Conservation (phyloP, 2,113 vertebrate species). For the Sigmodon hispidus region DNA sequence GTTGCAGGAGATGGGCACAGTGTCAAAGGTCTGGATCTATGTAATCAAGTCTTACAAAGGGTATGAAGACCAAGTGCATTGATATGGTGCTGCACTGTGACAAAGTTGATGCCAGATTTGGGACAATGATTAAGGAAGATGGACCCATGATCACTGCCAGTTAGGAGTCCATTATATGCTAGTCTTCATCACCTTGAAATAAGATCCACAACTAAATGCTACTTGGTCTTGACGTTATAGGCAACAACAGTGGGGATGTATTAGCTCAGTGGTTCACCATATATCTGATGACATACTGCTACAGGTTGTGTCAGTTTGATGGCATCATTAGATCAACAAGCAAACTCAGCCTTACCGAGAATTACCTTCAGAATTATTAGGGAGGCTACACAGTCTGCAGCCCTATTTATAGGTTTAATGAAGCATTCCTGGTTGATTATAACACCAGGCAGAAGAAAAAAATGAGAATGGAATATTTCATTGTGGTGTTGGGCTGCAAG, state of each 20-base stretch:
- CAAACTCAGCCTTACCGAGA: conserved; percentile 71
- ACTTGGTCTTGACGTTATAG: conserved; percentile 88
- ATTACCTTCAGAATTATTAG: conserved; percentile 51
- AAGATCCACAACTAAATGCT: conserved; percentile 85
- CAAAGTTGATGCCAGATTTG: conserved; percentile 92
- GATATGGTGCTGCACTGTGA: conserved; percentile 87
- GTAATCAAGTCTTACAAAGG: conserved; percentile 93
- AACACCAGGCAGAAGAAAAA: conserved; percentile 89
- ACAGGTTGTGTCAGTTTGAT: conserved; percentile 93
- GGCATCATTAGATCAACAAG: conserved; percentile 85
- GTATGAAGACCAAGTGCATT: conserved; percentile 86
- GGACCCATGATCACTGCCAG: conserved; percentile 92
- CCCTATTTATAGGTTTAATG: conserved; percentile 90
- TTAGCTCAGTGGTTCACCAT: conserved; percentile 90
- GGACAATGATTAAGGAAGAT: conserved; percentile 91
- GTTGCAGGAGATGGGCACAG: conserved; percentile 87
- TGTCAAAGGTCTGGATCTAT: conserved; percentile 89
- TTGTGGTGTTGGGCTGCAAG: conserved; percentile 89
- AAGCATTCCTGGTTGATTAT: conserved; percentile 90
- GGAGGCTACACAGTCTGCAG: conserved; percentile 88
- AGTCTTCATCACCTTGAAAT: conserved; percentile 83
- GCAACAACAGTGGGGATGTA: conserved; percentile 92
- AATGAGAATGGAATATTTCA: conserved; percentile 89
- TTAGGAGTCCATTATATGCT: conserved; percentile 93
- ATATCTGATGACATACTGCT: conserved; percentile 85